Evolutionary conservation across 2,113 vertebrate species (phyloP), one percentile per base, ranked within the genome.

Genomic region (Gobiocypris rarus): DNA sequence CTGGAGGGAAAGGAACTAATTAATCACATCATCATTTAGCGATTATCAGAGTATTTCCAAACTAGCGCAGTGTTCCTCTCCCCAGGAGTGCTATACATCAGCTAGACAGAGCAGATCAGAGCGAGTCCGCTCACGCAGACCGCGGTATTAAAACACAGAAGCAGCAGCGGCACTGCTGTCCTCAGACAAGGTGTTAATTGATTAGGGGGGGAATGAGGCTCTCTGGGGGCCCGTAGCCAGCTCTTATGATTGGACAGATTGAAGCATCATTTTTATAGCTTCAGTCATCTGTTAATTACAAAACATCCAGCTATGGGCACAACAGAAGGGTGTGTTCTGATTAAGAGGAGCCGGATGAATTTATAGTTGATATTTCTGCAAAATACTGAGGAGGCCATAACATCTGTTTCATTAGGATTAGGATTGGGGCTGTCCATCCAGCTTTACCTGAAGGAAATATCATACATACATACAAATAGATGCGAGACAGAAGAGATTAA

Each of bases 111-210:
- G 87, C 75, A 19, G 90, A 87, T 85, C 88, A 84, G 31, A 71
- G n/a, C 83, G 43, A 48, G 87, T 52, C 65, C 45, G 80, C 87
- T 83, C 88, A 43, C 70, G 59, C 87, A 74, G 81, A 86, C 75
- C 86, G 75, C 84, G 78, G 90, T 91, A 92, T 93, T 94, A 93
- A 85, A 92, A 89, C 71, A 52, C 84, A 84, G 86, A 78, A 13
- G 69, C 67, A 52, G 90, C 45, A 86, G 86, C 86, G 86, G 87
- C 86, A 84, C 88, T 59, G 31, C 59, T 54, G 8, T 87, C 85
- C 85, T 88, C 81, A 89, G 93, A 93, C 92, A 92, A 94, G 91
- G 93, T 93, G 93, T 90, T 93, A 94, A 93, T 92, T 95, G 92
- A 95, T 94, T 92, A 90, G 89, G 82, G 89, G 87, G 65, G 84